Percentiles rank a stretch among this genome's conserved stretches.
Conservation (phyloP, 2,888 invertebrate genomes). For the Philonicus albiceps region DNA sequence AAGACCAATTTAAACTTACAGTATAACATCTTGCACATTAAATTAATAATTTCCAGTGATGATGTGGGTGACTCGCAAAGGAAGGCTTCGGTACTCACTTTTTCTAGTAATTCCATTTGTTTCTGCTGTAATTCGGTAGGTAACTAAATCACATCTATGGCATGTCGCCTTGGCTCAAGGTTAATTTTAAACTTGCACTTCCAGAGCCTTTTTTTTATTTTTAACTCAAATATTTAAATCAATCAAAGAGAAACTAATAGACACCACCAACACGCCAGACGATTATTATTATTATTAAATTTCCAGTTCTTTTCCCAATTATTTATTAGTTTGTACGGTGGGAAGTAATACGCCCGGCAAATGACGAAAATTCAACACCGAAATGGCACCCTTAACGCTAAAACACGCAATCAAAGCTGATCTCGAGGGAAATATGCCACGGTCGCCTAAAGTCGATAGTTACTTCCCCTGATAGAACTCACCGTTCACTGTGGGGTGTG, state of each 20-base stretch:
- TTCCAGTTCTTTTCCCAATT: background rate
- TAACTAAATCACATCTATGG: background rate
- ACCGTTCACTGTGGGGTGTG: background rate
- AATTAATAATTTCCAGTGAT: background rate
- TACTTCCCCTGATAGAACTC: slow-evolving; percentile 22
- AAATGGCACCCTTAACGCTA: slow-evolving; percentile 9
- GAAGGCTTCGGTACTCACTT: background rate
- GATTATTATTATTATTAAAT: background rate
- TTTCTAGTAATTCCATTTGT: background rate
- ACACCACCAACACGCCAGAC: background rate
- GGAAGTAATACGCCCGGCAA: background rate
- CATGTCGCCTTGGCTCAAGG: background rate
- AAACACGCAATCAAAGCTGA: slow-evolving; percentile 21
- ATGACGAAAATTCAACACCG: background rate
- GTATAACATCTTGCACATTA: background rate
- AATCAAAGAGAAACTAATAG: background rate
- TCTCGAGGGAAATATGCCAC: slow-evolving; percentile 23
- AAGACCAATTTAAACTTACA: background rate
- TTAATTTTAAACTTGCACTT: background rate
- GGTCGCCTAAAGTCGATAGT: slow-evolving; percentile 6
- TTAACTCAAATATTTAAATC: background rate
- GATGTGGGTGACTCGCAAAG: background rate
- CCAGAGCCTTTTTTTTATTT: background rate
- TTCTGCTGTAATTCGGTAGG: background rate
- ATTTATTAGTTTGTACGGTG: background rate